These are phyloP conservation scores for Buphagus erythrorhynchus DNA, from an alignment of 2,797 vertebrate species.

Conservation along the genomic window DNA sequence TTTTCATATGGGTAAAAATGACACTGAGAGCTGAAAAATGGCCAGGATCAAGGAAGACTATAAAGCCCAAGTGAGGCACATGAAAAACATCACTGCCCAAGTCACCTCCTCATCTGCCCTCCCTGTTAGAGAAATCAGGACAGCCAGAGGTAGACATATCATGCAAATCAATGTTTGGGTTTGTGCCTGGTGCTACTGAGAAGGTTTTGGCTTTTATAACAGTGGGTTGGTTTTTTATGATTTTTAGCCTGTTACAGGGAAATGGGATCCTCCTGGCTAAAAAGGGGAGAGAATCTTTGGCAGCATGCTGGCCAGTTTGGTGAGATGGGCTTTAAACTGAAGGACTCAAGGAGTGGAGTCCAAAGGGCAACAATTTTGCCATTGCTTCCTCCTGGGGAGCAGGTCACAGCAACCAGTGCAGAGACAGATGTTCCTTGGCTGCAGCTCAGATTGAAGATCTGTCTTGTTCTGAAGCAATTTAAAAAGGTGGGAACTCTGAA, in stretches of 20 bases:
- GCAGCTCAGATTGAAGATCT: neutral
- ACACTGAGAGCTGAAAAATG: neutral
- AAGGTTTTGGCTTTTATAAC: neutral
- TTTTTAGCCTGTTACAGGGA: neutral
- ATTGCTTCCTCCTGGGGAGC: neutral
- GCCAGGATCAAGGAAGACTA: neutral
- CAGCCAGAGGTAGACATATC: neutral
- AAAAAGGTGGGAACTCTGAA: neutral
- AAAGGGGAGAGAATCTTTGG: neutral
- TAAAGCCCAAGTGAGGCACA: accelerated
- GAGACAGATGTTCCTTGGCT: neutral
- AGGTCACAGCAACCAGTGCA: neutral
- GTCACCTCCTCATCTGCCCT: neutral
- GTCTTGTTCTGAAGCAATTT: neutral
- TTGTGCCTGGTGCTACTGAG: accelerated
- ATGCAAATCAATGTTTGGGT: accelerated
- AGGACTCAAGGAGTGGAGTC: neutral
- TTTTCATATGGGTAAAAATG: neutral
- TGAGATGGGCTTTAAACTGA: neutral
- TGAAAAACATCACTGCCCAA: neutral
- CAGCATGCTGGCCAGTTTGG: neutral
- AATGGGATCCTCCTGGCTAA: neutral
- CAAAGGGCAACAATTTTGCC: accelerated
- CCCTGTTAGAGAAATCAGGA: accelerated
- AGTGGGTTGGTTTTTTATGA: neutral